Conservation (phyloP, 2,113 vertebrate species). For the Erythrocebus patas region DNA sequence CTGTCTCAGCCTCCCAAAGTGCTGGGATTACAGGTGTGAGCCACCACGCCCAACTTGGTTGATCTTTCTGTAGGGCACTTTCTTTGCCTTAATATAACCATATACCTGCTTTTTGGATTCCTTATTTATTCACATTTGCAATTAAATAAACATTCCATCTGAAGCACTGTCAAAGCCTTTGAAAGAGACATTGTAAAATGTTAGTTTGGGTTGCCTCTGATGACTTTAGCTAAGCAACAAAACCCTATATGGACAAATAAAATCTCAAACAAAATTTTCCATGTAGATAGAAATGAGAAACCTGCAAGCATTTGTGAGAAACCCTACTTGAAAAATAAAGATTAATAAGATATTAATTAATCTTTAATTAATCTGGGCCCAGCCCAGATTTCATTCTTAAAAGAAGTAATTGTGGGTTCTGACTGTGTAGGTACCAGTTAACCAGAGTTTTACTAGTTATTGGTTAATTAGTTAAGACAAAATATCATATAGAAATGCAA, state of each 20-base stretch:
- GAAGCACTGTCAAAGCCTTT: not conserved
- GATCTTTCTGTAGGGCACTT: not conserved
- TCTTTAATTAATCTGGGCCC: too few species aligned
- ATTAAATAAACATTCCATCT: not conserved
- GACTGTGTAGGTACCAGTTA: not conserved
- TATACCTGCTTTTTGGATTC: not conserved
- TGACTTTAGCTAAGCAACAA: not conserved
- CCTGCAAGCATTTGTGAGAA: not conserved
- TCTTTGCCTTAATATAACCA: not conserved
- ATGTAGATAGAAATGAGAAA: not conserved
- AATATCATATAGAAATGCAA: not conserved
- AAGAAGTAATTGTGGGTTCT: not conserved
- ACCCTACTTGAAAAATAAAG: slow-evolving; percentile 8
- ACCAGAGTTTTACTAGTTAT: not conserved
- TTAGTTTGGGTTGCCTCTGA: not conserved
- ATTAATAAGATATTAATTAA: not conserved
- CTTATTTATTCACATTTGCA: not conserved
- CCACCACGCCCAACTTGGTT: too few species aligned
- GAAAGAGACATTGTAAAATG: not conserved
- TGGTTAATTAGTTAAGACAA: not conserved
- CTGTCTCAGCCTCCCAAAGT: too few species aligned
- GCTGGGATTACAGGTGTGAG: too few species aligned
- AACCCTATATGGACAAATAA: not conserved
- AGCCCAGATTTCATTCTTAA: not conserved
- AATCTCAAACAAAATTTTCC: not conserved